phyloP scores from a whole-genome alignment of 2,797 vertebrate species.

The Enteromius afrohamiltoni region DNA sequence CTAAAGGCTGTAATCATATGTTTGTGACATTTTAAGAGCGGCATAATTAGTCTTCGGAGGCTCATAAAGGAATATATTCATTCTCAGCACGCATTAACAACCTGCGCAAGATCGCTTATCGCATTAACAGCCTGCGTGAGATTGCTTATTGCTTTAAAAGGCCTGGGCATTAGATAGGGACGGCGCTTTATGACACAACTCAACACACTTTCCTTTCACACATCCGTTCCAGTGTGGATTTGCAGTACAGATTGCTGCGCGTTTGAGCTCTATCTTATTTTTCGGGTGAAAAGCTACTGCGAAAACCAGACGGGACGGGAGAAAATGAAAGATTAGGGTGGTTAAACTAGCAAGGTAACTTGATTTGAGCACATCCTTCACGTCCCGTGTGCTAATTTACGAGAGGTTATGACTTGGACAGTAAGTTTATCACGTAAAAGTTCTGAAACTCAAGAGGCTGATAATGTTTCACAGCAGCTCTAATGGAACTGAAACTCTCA shows the following conservation, averaged over 20 bases:
- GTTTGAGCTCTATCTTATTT: background rate
- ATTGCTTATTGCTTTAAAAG: conserved; percentile 41
- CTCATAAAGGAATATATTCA: conserved; percentile 52
- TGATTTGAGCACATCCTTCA: conserved; percentile 3
- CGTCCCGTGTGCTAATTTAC: background rate
- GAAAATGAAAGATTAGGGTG: conserved; percentile 11
- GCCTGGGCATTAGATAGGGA: conserved; percentile 20
- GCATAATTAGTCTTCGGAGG: conserved; percentile 50
- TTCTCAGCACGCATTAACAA: conserved; percentile 47
- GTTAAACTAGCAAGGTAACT: conserved; percentile 14
- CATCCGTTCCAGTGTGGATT: conserved; percentile 29
- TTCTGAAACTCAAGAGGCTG: conserved; percentile 36
- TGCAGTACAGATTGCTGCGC: conserved; percentile 3
- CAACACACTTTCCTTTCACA: background rate
- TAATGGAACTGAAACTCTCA: conserved; percentile 23
- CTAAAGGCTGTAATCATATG: conserved; percentile 54
- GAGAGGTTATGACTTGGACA: background rate
- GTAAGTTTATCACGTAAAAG: conserved; percentile 8
- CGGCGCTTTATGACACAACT: conserved; percentile 14
- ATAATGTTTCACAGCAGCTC: conserved; percentile 35
- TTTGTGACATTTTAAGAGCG: conserved; percentile 51
- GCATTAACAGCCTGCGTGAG: conserved; percentile 42
- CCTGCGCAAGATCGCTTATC: conserved; percentile 38
- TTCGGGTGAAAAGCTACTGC: background rate
- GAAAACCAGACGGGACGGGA: background rate